Conservation (phyloP, 2,113 vertebrate genomes). For the Rattus rattus region DNA sequence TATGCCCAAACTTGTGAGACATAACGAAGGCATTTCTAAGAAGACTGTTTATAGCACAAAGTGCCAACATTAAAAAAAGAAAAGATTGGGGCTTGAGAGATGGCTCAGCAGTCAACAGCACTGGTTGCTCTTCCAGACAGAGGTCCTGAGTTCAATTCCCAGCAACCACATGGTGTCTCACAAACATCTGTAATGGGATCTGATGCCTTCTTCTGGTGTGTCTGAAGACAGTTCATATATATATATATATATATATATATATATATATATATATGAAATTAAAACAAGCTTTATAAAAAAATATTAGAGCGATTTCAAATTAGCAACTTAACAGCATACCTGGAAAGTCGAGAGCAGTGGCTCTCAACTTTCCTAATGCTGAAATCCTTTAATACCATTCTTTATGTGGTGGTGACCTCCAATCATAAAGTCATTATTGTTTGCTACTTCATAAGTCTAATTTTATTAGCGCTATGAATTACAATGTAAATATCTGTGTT, state of each 20-base stretch:
- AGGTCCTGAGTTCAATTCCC: too few relatives aligned
- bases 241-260: too few relatives aligned
- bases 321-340: background rate
- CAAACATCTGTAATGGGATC: too few relatives aligned
- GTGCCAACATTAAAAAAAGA: background rate
- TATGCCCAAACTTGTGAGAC: background rate
- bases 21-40: background rate
- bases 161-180: too few relatives aligned
- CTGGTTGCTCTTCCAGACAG: too few relatives aligned
- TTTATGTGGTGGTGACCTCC: too few relatives aligned
- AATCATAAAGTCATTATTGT: background rate
- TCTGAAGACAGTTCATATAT: too few relatives aligned
- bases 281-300: background rate
- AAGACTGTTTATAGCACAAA: background rate
- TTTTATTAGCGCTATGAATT: background rate
- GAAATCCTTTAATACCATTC: background rate
- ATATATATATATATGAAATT: too few relatives aligned
- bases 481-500: background rate
- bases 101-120: too few relatives aligned
- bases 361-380: background rate
- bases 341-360: background rate
- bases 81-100: too few relatives aligned
- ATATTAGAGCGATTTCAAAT: background rate
- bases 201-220: too few relatives aligned
- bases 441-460: background rate